phyloP scores from a whole-genome alignment of 2,797 vertebrate genomes.

The Sebastes minor region DNA sequence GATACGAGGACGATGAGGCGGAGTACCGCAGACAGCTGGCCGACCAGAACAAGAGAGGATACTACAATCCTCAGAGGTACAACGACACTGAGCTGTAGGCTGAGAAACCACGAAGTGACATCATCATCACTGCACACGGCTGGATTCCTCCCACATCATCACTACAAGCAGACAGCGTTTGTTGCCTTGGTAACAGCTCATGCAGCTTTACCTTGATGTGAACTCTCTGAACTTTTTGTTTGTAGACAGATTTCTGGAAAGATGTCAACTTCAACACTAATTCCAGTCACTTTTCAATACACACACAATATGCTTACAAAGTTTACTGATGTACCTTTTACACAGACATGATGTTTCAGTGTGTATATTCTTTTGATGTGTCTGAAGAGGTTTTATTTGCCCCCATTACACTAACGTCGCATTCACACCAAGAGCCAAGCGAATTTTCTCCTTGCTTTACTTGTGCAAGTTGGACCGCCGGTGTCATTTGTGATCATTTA shows the following conservation, averaged over 20 bases:
- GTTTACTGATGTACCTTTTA: background rate
- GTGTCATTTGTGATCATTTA: too few relatives aligned
- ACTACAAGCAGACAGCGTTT: background rate
- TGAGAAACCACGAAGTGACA: background rate
- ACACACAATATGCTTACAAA: background rate
- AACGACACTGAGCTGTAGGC: conserved; percentile 94
- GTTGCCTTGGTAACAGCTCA: conserved; percentile 17
- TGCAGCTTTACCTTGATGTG: background rate
- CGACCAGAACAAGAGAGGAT: conserved; percentile 89
- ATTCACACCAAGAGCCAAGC: too few relatives aligned
- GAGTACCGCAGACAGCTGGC: conserved; percentile 90
- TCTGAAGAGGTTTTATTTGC: conserved; percentile 9
- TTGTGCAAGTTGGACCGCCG: too few relatives aligned
- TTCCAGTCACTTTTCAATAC: background rate
- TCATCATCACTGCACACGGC: background rate
- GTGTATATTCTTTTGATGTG: conserved; percentile 20
- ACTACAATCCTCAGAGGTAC: conserved; percentile 91
- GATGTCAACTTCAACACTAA: background rate
- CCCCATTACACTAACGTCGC: background rate
- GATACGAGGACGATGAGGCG: conserved; percentile 81
- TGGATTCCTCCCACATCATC: background rate
- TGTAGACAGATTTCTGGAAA: background rate
- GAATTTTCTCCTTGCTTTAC: too few relatives aligned
- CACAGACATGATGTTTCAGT: background rate
- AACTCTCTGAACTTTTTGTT: conserved; percentile 5